phyloP scores from a whole-genome alignment of 2,113 vertebrate species.

The Notothenia rossii region DNA sequence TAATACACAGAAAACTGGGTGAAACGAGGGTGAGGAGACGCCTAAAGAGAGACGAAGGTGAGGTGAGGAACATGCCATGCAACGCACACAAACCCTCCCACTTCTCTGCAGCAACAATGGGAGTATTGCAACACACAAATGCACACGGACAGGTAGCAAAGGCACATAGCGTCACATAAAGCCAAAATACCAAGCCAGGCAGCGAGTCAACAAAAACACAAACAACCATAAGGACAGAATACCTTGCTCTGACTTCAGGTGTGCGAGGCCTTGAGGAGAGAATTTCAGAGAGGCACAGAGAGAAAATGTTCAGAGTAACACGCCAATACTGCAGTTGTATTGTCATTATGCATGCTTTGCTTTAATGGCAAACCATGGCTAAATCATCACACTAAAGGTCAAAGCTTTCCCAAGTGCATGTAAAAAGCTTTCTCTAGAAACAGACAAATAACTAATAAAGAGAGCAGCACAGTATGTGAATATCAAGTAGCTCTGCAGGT shows the following conservation, averaged over 20 bases:
- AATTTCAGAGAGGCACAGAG: slow-evolving; percentile 54
- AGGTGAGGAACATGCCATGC: slow-evolving; percentile 64
- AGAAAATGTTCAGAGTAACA: slow-evolving; percentile 75
- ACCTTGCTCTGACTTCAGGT: slow-evolving; percentile 97
- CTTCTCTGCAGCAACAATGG: slow-evolving; percentile 44
- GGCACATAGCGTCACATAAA: slow-evolving; percentile 47
- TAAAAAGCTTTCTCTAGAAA: slow-evolving; percentile 78
- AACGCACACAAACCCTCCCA: slow-evolving; percentile 13
- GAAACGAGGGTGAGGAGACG: slow-evolving; percentile 52
- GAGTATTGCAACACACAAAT: slow-evolving; percentile 65
- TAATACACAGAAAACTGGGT: slow-evolving; percentile 67
- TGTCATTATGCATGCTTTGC: slow-evolving; percentile 83
- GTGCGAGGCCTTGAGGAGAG: slow-evolving; percentile 90
- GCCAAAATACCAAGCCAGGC: slow-evolving; percentile 57
- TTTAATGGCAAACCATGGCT: slow-evolving; percentile 79
- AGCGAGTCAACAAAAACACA: slow-evolving; percentile 29
- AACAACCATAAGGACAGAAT: slow-evolving; percentile 67
- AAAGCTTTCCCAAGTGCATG: slow-evolving; percentile 76
- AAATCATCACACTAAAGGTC: slow-evolving; percentile 67
- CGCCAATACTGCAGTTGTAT: slow-evolving; percentile 84
- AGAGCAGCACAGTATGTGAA: slow-evolving; percentile 11
- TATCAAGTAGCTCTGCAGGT: slow-evolving; percentile 42
- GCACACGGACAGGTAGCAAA: slow-evolving; percentile 66
- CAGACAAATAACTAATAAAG: slow-evolving; percentile 44
- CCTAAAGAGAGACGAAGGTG: slow-evolving; percentile 22